Conservation (phyloP, 92 coral and sea anemone species). For the Pocillopora meandrina region DNA sequence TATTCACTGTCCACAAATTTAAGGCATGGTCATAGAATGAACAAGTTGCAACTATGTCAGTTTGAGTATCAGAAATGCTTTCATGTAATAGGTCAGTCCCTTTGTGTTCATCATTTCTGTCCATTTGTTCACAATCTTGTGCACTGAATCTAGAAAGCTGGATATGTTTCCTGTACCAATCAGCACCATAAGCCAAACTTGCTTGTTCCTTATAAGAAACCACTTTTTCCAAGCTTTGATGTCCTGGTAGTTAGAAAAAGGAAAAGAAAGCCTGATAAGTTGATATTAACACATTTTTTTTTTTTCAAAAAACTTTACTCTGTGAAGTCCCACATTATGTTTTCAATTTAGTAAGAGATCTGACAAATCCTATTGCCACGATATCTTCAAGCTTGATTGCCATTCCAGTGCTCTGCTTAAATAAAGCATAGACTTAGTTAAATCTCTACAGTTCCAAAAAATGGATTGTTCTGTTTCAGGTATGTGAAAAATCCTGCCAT, state of each 20-base stretch:
- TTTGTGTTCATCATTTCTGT: constrained; percentile 8
- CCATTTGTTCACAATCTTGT: neutral
- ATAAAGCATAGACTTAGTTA: too few species aligned
- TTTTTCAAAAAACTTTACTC: neutral
- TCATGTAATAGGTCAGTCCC: neutral
- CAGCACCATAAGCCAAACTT: constrained; percentile 96
- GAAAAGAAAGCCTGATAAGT: neutral
- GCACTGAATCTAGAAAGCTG: neutral
- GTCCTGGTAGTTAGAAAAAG: neutral
- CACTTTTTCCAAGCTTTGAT: constrained; percentile 45
- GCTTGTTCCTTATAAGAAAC: constrained; percentile 74
- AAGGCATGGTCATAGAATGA: constrained; percentile 96
- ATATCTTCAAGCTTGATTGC: too few species aligned
- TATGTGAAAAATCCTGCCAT: too few species aligned
- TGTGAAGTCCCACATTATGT: neutral
- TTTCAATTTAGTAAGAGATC: too few species aligned
- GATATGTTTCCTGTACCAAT: constrained; percentile 64
- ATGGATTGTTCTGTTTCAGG: too few species aligned
- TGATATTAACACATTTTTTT: neutral
- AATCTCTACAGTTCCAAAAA: too few species aligned
- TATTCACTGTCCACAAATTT: constrained; percentile 80
- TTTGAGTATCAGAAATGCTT: neutral
- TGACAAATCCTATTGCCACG: too few species aligned
- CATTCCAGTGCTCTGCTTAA: too few species aligned
- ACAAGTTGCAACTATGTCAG: constrained; percentile 83